Base-by-base conservation (phyloP, 2,797 vertebrate genomes). In the Etheostoma nigrum region DNA sequence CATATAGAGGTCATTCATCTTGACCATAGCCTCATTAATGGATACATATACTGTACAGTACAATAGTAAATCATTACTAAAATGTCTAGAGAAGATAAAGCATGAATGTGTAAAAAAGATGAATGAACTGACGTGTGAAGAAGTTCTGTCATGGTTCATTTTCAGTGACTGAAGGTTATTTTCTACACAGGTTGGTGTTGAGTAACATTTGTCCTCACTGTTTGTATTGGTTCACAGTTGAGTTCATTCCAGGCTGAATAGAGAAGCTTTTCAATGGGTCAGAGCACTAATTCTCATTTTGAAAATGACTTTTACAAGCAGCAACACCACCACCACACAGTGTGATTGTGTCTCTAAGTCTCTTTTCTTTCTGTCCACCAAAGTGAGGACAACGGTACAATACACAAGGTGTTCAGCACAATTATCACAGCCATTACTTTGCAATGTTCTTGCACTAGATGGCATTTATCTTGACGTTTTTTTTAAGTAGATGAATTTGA, bases 201-300 rank as follows among this genome's bases (percentile, higher is more conserved):
- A 62, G 23, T 44, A 19, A 25, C 25, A 1, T 59, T n/a, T 23
- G 79, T 72, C 9, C 3, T 68, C 67, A 48, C 67, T 57, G 40
- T 82, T 69, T 76, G 57, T 25, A 27, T 66, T 1, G 67, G 55
- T 72, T 76, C 71, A 51, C 52, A 59, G 71, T 13, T 21, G 67
- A 72, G n/a, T 64, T 84, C 11, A 36, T 55, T 45, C 52, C 70
- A 47, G 53, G 33, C 52, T 58, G 47, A 51, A 59, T 65, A 8
- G 9, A 51, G 59, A 44, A 60, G 81, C 52, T 65, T 80, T 65
- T 60, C 44, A 33, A 13, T 4, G 6, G 55, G n/a, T 76, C 80
- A 72, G 10, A 15, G 66, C 36, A 2, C 27, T 54, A 15, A 4
- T 14, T 72, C 12, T 76, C 72, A 68, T 72, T 72, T 68, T n/a